Conservation (phyloP, 2,113 vertebrate genomes). For the Phrynosoma blainvillii region DNA sequence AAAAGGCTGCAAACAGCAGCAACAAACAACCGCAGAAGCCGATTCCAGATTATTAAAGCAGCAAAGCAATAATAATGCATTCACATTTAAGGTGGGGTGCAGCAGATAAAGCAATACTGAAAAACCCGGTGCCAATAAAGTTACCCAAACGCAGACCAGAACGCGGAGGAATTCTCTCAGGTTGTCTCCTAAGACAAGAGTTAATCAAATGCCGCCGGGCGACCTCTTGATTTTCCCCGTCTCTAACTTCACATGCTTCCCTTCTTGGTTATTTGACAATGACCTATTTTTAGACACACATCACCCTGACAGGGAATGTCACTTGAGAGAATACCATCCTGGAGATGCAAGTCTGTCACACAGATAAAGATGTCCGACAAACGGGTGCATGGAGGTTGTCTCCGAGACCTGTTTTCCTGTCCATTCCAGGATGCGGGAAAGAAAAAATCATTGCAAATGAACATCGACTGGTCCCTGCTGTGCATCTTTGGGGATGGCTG, state of each 20-base stretch:
- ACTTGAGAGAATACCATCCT: slow-evolving; percentile 74
- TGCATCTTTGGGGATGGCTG: slow-evolving; percentile 28
- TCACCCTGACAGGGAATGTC: slow-evolving; percentile 71
- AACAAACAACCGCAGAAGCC: too few relatives aligned
- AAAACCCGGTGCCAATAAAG: background rate
- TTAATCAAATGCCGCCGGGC: too few relatives aligned
- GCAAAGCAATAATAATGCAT: background rate
- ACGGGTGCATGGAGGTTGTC: slow-evolving; percentile 74
- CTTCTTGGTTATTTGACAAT: slow-evolving; percentile 65
- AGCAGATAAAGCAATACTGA: background rate
- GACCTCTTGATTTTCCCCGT: background rate
- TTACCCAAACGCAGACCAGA: background rate
- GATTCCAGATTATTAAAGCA: background rate
- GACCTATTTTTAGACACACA: slow-evolving; percentile 69
- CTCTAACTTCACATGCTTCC: slow-evolving; percentile 40
- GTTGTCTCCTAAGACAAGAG: background rate
- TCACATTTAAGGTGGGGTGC: background rate
- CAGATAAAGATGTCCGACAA: slow-evolving; percentile 62
- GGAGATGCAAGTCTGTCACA: slow-evolving; percentile 72
- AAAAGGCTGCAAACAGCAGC: background rate
- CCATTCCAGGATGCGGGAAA: slow-evolving; percentile 59
- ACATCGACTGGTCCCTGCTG: slow-evolving; percentile 70
- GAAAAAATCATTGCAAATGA: slow-evolving; percentile 76
- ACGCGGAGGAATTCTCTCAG: background rate
- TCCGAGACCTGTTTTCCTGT: slow-evolving; percentile 77